Evolutionary conservation across 1,140 invertebrate genomes (phyloP), one percentile per base, ranked within the genome.

Genomic region (Drosophila mayri): DNA sequence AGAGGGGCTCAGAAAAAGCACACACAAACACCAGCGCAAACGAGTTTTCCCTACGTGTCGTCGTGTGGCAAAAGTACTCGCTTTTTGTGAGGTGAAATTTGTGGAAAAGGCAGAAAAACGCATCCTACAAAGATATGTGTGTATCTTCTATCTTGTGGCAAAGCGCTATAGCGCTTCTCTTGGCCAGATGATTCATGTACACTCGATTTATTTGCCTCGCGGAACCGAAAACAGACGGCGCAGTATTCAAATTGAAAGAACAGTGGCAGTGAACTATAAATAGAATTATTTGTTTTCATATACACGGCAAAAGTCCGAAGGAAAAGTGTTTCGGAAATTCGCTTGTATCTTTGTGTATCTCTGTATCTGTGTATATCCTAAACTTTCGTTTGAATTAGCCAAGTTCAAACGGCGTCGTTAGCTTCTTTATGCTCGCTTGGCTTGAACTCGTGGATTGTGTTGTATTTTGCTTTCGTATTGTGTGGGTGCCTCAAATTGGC

Each of bases 201-300:
- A 52, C 60, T 81, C 60, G 54, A 72, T 71, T 47, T 67, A 72
- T 66, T 64, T 72, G 52, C 65, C 52, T 46, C 71, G 75, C 57
- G 66, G 66, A 62, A 66, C 77, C 65, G 43, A 75, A 55, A 55
- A 71, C 55, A 66, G 61, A 64, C 52, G 55, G 59, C 75, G 65
- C 75, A 68, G 76, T 76, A 79, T 86, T 81, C 65, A 81, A 86
- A 87, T 88, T 84, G 84, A 72, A 72, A 72, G 70, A 85, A 81
- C 85, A 84, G 82, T 91, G 85, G 81, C 90, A 91, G 90, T 91
- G 90, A 90, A 84, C 90, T 91, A 91, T 67, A 78, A 79, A 84
- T 91, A 91, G 85, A 84, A 81, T 90, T 85, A 79, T 85, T 88
- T 85, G 86, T 90, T 91, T 90, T 83, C 85, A 85, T 90, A 90